phyloP scores from a whole-genome alignment of 2,797 vertebrate species.

The Tiaroga cobitis region DNA sequence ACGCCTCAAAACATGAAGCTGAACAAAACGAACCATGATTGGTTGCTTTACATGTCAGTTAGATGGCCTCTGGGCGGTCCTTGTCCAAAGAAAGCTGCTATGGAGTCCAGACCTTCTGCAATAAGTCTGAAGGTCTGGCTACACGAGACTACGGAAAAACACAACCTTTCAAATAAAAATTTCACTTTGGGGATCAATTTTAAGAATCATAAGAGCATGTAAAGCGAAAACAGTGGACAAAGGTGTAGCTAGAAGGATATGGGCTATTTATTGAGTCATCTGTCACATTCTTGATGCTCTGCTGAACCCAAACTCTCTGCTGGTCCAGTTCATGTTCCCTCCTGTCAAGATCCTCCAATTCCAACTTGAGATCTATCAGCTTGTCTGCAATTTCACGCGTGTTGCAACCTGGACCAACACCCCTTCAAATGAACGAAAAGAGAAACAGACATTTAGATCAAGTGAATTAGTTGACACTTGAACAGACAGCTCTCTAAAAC shows the following conservation, averaged over 20 bases:
- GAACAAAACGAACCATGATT: neutral
- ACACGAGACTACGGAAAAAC: neutral
- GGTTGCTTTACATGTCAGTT: neutral
- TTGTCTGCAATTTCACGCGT: conserved; percentile 98
- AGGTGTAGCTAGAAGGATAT: conserved; percentile 88
- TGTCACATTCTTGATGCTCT: conserved; percentile 97
- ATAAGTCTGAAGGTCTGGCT: neutral
- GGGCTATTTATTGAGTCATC: conserved; percentile 95
- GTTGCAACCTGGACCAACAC: conserved; percentile 97
- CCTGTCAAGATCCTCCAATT: conserved; percentile 92
- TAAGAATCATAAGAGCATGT: neutral
- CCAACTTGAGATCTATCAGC: conserved; percentile 95
- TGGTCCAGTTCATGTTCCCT: conserved; percentile 94
- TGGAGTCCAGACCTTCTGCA: neutral
- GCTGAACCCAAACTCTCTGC: conserved; percentile 97
- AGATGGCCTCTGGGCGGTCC: neutral
- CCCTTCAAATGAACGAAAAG: conserved; percentile 74
- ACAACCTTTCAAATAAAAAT: neutral
- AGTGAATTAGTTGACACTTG: neutral
- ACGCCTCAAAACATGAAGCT: neutral
- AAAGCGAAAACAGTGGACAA: neutral
- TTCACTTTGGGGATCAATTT: neutral
- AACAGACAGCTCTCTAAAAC: neutral
- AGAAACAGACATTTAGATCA: conserved; percentile 31
- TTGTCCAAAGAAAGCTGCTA: neutral